Percentiles rank a stretch among this genome's conserved stretches.
phyloP scores from a whole-genome alignment of 2,113 vertebrate species.

The Toxostoma redivivum region DNA sequence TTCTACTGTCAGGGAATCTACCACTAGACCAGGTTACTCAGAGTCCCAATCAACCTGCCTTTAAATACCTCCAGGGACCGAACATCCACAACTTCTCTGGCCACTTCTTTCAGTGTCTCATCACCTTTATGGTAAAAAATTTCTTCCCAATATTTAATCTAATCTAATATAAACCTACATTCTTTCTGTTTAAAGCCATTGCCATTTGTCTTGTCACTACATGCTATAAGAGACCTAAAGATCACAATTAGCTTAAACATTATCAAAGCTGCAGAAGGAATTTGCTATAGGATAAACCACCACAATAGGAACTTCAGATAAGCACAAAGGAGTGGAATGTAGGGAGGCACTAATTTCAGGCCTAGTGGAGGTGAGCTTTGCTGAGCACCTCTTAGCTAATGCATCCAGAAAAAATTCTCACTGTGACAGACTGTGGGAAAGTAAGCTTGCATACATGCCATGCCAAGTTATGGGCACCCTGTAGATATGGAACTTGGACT shows the following conservation, averaged over 20 bases:
- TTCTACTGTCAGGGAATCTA: background rate
- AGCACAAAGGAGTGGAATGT: accelerated
- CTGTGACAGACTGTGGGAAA: background rate
- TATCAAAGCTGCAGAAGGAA: background rate
- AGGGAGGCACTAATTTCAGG: background rate
- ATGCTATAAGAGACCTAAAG: background rate
- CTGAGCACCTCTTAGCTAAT: background rate
- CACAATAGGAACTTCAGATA: background rate
- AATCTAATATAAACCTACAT: background rate
- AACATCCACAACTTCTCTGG: background rate
- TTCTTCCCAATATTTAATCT: background rate
- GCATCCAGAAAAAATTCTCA: background rate
- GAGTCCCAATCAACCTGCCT: background rate
- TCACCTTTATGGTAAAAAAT: background rate
- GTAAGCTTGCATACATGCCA: background rate
- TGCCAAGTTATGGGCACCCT: background rate
- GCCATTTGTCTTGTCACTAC: background rate
- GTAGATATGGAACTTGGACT: background rate
- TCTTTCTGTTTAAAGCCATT: background rate
- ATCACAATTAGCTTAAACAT: background rate
- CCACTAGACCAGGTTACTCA: background rate
- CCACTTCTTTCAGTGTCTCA: background rate
- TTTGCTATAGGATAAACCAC: background rate
- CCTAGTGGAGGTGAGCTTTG: background rate
- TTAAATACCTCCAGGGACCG: background rate